Conservation (phyloP, 1,140 invertebrate species). For the Tetraneura akinire region DNA sequence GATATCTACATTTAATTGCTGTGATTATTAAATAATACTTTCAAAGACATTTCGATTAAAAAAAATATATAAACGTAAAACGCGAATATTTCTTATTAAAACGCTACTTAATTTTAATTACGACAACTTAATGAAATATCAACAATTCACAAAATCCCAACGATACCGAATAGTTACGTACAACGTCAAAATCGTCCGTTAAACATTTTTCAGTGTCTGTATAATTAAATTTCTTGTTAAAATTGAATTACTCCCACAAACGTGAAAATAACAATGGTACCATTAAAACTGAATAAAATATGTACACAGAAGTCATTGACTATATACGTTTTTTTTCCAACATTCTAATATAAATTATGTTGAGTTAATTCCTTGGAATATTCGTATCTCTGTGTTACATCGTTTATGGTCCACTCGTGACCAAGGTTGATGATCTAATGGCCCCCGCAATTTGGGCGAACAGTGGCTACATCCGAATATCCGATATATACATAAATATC, state of each 20-base stretch:
- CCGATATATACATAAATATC: too few species aligned
- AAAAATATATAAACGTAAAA: too few species aligned
- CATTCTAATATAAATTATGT: background rate
- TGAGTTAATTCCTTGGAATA: constrained; percentile 25
- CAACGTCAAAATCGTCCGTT: background rate
- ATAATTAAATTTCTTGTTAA: constrained; percentile 11
- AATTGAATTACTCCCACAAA: constrained; percentile 5
- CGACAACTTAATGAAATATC: too few species aligned
- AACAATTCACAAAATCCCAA: background rate
- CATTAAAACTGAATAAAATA: constrained; percentile 3
- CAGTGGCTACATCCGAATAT: background rate
- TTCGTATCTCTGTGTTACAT: constrained; percentile 45
- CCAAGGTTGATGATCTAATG: constrained; percentile 35
- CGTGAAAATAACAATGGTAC: background rate
- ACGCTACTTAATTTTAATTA: too few species aligned
- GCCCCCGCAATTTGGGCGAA: constrained; percentile 13
- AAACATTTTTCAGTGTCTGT: background rate
- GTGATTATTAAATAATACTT: too few species aligned
- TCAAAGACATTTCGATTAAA: too few species aligned
- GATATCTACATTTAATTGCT: too few species aligned
- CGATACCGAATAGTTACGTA: too few species aligned
- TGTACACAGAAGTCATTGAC: constrained; percentile 25
- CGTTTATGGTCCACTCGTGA: constrained; percentile 42
- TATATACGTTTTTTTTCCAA: background rate
- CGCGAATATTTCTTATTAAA: too few species aligned